Base-by-base conservation (phyloP, 35 echinoderm and acorn worm species). In the Heliocidaris erythrogramma region DNA sequence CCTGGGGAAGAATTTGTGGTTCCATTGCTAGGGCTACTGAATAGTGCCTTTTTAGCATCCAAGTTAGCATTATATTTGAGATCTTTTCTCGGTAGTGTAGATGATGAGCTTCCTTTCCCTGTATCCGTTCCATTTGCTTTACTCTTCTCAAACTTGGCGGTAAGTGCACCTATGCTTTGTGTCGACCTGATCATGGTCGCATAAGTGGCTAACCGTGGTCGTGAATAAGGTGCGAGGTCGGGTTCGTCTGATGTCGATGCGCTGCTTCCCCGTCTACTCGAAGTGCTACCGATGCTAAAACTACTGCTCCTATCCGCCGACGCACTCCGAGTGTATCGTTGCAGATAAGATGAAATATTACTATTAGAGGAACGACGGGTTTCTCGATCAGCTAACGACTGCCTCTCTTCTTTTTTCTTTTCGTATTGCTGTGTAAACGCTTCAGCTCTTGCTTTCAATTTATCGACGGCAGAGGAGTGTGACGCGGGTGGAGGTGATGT, bases 121-220 rank as follows among this genome's bases (percentile, higher is more conserved):
- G 65, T 27, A 49, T 92, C 29, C 13, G 91, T 50, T 30, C 49
- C 49, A 30, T 59, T 92, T 47, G 93, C 88, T 47, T 95, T 93
- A 31, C 49, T 65, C 13, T 91, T 91, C 88, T 98, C 97, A 94
- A 98, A 98, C 86, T 96, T 95, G 30, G 97, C 97, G n/a, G 96
- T 95, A 3, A 98, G 59, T 11, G 96, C 93, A 11, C 96, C 96
- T 17, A 98, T 98, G 35, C 95, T 95, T 47, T 94, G 92, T 60
- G 90, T 90, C 35, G 95, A 60, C 52, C 97, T 96, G 86, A 95
- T 92, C 97, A 98, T 98, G 4, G 95, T 95, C 48, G 49, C 49
- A 92, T 92, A 86, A 13, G 92, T 94, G 24, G 93, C 85, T 88
- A 53, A 29, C 29, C 91, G 91, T 59, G 91, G 91, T 59, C 91